A percentile compares a stretch with the other conserved stretches of the same genome.
phyloP scores from a whole-genome alignment of 2,888 invertebrate species.

The Chloromyia formosa region DNA sequence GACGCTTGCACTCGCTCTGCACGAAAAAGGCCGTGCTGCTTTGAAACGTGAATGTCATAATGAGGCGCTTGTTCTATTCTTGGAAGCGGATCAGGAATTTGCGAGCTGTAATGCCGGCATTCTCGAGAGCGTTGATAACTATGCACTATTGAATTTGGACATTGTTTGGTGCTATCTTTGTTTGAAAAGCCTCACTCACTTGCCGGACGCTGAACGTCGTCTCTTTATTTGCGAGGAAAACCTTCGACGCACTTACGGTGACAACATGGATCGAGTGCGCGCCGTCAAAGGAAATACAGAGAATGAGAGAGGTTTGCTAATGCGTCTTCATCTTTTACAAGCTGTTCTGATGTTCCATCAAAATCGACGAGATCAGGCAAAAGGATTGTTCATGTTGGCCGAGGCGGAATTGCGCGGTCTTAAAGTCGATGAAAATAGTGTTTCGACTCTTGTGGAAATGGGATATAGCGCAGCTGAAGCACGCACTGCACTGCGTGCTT shows the following conservation, averaged over 20 bases:
- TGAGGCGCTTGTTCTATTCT: conserved; percentile 75
- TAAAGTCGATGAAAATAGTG: conserved; percentile 68
- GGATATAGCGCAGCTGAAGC: conserved; percentile 75
- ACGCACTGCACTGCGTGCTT: conserved; percentile 73
- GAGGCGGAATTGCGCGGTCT: conserved; percentile 72
- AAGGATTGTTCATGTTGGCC: conserved; percentile 69
- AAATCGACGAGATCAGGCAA: conserved; percentile 73
- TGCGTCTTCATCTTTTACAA: conserved; percentile 82
- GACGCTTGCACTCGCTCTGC: conserved; percentile 79
- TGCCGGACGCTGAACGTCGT: conserved; percentile 78
- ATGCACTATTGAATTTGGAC: conserved; percentile 83
- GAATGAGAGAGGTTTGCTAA: conserved; percentile 75
- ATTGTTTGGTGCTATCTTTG: conserved; percentile 90
- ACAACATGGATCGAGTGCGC: conserved; percentile 70
- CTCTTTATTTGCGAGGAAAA: conserved; percentile 73
- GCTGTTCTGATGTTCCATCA: conserved; percentile 82
- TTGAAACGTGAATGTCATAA: conserved; percentile 73
- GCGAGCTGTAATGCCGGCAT: conserved; percentile 63
- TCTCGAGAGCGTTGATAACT: conserved; percentile 80
- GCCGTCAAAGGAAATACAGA: conserved; percentile 71
- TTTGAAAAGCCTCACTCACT: conserved; percentile 72
- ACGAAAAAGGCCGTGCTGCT: conserved; percentile 79
- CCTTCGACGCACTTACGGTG: conserved; percentile 73
- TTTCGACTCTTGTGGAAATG: conserved; percentile 68
- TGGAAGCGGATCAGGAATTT: conserved; percentile 81